Conservation (phyloP, 2,113 vertebrate genomes). For the Zosterops borbonicus region DNA sequence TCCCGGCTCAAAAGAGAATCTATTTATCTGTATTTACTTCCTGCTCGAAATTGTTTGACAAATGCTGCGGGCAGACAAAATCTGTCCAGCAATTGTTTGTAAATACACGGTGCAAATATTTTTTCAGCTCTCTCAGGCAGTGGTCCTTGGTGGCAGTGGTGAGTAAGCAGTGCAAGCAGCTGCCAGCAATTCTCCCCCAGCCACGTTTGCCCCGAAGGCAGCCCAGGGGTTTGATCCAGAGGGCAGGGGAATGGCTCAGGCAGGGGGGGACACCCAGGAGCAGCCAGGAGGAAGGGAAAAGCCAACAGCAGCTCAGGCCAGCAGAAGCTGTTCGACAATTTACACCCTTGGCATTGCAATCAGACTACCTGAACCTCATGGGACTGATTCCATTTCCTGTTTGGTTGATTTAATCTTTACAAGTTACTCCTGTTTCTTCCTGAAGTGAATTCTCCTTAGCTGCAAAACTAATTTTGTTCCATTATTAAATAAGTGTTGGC, state of each 20-base stretch:
- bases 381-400: conserved; percentile 23
- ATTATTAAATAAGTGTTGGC: conserved; percentile 43
- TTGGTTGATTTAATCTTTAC: conserved; percentile 35
- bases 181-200: neutral
- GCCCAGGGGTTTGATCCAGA: neutral
- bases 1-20: neutral
- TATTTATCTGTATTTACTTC: neutral
- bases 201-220: neutral
- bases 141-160: neutral
- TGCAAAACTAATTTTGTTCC: conserved; percentile 37
- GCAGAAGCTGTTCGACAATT: neutral
- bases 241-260: neutral
- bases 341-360: conserved; percentile 15
- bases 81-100: neutral
- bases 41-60: neutral
- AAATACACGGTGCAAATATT: neutral
- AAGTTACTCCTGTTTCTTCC: conserved; percentile 43
- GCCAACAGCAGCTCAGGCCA: neutral
- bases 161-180: neutral
- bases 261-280: neutral
- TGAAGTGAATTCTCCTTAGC: conserved; percentile 19
- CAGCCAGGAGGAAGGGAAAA: neutral
- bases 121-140: neutral
- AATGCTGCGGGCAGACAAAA: neutral
- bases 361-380: neutral